These are phyloP conservation scores for Loris lydekkerianus DNA, from an alignment of 2,797 vertebrate genomes.

Conservation along the genomic window DNA sequence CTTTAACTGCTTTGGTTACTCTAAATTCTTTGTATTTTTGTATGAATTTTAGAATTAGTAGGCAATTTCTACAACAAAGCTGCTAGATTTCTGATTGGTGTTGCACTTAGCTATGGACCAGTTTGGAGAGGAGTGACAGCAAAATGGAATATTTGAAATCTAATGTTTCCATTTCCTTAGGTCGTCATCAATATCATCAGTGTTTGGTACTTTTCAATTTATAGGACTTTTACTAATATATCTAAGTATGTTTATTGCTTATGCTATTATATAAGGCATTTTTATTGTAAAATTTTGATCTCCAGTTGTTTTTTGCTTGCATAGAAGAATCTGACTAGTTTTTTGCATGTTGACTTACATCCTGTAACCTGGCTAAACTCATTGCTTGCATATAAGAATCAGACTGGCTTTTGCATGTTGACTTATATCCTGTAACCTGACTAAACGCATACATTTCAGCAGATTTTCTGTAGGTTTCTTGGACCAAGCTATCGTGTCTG, in stretches of 20 bases:
- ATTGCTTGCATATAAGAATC: too few species aligned
- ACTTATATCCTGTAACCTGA: too few species aligned
- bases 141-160: neutral
- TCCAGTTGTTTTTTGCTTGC: neutral
- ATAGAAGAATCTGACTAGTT: neutral
- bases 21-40: neutral
- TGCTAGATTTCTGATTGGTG: conserved; percentile 6
- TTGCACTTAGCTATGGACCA: neutral
- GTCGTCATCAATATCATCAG: neutral
- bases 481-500: neutral
- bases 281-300: conserved; percentile 10
- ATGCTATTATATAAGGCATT: neutral
- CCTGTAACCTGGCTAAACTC: neutral
- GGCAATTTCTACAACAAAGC: neutral
- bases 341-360: neutral
- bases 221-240: neutral
- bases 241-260: neutral
- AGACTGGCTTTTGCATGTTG: too few species aligned
- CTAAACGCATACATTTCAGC: neutral
- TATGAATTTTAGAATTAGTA: conserved; percentile 3
- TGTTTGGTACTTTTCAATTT: neutral
- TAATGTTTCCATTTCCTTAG: neutral
- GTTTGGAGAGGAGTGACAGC: neutral
- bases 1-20: neutral
- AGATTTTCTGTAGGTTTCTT: conserved; percentile 19